Evolutionary conservation across 2,113 vertebrate genomes (phyloP).

Genomic region (Brachyistius frenatus): DNA sequence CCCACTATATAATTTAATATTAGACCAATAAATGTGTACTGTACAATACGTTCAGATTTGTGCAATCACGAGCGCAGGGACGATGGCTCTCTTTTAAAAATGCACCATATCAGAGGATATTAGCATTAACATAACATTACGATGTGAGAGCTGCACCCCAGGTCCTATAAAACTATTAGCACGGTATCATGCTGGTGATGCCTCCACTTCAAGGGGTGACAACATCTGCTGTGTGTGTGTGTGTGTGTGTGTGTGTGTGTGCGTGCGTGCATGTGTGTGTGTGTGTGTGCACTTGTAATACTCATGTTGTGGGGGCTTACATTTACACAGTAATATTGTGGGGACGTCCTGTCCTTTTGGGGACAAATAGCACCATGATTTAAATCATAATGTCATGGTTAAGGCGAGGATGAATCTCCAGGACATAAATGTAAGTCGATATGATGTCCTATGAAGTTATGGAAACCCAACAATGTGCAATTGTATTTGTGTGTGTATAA

Average conservation of each 20-base stretch:
- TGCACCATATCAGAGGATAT: conserved; percentile 52
- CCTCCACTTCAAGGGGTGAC: conserved; percentile 23
- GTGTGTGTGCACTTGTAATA: neutral
- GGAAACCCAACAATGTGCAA: neutral
- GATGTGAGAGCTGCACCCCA: conserved; percentile 30
- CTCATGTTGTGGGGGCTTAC: neutral
- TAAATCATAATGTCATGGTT: too few species aligned
- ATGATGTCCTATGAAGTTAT: neutral
- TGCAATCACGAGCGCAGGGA: conserved; percentile 48
- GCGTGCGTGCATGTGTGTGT: neutral
- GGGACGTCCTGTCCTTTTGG: neutral
- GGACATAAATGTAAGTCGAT: neutral
- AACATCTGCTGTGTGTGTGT: conserved; percentile 62
- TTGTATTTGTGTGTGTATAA: neutral
- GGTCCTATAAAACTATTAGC: conserved; percentile 71
- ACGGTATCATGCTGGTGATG: conserved; percentile 59
- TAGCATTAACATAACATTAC: conserved; percentile 55
- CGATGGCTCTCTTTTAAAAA: conserved; percentile 20
- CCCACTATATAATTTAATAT: conserved; percentile 51
- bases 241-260: conserved; percentile 19
- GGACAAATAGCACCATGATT: neutral
- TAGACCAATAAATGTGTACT: conserved; percentile 56
- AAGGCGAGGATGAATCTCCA: neutral
- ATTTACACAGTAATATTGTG: neutral
- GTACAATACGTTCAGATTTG: conserved; percentile 49